Evolutionary conservation across 1,140 invertebrate genomes (phyloP).

Genomic region (Trypoxylus dichotomus): DNA sequence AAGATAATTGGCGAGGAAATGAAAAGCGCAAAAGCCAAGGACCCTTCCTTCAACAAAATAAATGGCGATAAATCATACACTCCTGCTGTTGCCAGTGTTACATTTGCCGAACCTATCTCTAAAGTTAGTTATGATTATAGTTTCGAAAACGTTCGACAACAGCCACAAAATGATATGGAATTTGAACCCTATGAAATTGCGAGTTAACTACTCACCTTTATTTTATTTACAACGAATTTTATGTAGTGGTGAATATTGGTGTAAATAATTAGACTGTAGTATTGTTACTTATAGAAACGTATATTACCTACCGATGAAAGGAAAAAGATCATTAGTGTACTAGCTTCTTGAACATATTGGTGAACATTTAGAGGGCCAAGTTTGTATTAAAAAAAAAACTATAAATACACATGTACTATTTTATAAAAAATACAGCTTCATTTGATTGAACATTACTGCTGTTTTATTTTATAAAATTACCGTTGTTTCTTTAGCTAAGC

Average conservation of each 20-base stretch:
- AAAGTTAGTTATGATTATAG: conserved; percentile 23
- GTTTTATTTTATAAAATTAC: too few species aligned
- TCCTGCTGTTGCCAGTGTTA: neutral
- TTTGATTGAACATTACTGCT: too few species aligned
- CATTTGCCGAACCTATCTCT: neutral
- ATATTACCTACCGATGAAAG: neutral
- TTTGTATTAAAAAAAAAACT: too few species aligned
- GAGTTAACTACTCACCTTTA: conserved; percentile 28
- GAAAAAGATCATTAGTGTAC: too few species aligned
- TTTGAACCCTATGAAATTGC: conserved; percentile 78
- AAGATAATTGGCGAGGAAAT: conserved; percentile 26
- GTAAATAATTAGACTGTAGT: neutral
- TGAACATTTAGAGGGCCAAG: too few species aligned
- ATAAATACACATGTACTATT: too few species aligned
- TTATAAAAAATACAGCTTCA: too few species aligned
- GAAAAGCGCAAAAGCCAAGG: neutral
- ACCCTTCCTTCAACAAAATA: neutral
- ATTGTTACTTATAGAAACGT: neutral
- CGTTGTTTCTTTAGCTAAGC: too few species aligned
- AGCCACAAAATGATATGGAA: conserved; percentile 70
- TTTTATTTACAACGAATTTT: conserved; percentile 22
- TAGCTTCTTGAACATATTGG: too few species aligned
- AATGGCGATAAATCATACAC: neutral
- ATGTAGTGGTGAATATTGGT: conserved; percentile 9
- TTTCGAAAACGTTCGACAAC: conserved; percentile 42